phyloP scores from a whole-genome alignment of 2,797 vertebrate species.

The Squalus acanthias region DNA sequence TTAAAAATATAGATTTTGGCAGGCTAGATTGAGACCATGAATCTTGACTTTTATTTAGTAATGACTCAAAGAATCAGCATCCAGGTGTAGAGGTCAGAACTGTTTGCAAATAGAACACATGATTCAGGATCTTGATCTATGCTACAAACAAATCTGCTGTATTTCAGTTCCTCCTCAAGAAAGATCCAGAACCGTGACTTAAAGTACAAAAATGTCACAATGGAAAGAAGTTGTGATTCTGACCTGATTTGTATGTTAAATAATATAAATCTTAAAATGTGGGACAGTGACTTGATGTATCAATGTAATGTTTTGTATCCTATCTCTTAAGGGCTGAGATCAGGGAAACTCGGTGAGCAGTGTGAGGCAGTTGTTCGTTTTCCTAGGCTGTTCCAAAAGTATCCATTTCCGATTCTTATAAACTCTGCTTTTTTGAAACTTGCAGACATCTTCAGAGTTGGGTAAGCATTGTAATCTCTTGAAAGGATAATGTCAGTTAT shows the following conservation, averaged over 20 bases:
- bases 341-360: conserved; percentile 90
- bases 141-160: background rate
- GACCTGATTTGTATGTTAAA: background rate
- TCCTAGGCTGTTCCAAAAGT: conserved; percentile 95
- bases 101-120: background rate
- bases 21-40: background rate
- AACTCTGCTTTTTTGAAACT: conserved; percentile 95
- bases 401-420: conserved; percentile 95
- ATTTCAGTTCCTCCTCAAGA: background rate
- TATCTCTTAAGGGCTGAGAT: conserved; percentile 71
- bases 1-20: background rate
- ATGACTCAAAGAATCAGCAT: background rate
- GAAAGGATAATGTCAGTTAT: background rate
- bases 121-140: background rate
- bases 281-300: background rate
- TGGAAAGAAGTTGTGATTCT: background rate
- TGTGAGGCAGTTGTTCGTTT: conserved; percentile 97
- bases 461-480: conserved; percentile 60
- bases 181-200: background rate
- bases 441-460: conserved; percentile 92
- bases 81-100: background rate
- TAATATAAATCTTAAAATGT: background rate
- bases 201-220: background rate
- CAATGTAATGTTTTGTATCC: conserved; percentile 22
- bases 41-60: background rate